These are phyloP conservation scores for Azemiops feae DNA, from an alignment of 2,113 vertebrate genomes.

Conservation along the genomic window DNA sequence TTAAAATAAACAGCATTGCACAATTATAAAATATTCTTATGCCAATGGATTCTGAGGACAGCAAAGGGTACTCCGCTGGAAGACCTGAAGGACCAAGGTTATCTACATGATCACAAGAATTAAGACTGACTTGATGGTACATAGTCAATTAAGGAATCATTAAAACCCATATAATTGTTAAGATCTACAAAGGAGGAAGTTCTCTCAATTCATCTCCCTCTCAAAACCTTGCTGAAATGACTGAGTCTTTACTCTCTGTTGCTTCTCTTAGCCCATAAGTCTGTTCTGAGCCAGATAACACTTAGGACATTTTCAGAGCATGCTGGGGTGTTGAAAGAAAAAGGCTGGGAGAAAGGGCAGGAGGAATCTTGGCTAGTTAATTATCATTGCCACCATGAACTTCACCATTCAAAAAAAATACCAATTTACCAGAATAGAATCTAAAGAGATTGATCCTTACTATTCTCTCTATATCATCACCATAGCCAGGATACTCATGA, in stretches of 20 bases:
- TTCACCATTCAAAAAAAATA: neutral
- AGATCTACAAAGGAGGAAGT: neutral
- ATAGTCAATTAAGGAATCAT: neutral
- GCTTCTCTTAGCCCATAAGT: neutral
- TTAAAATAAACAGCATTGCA: neutral
- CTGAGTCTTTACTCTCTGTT: neutral
- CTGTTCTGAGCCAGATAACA: neutral
- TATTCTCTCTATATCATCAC: neutral
- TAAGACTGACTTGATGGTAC: neutral
- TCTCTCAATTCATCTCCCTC: neutral
- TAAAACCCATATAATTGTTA: neutral
- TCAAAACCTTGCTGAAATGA: neutral
- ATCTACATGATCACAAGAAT: neutral
- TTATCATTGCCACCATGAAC: neutral
- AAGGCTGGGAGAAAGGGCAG: neutral
- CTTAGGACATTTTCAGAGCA: neutral
- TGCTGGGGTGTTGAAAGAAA: neutral
- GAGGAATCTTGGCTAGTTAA: neutral
- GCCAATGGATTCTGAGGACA: neutral
- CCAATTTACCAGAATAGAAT: neutral
- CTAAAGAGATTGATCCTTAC: neutral
- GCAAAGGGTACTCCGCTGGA: neutral
- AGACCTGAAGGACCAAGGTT: neutral
- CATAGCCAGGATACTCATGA: neutral
- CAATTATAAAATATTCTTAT: neutral